These are phyloP conservation scores for Drosophila novamexicana DNA, from an alignment of 1,140 invertebrate genomes.

Conservation along the genomic window DNA sequence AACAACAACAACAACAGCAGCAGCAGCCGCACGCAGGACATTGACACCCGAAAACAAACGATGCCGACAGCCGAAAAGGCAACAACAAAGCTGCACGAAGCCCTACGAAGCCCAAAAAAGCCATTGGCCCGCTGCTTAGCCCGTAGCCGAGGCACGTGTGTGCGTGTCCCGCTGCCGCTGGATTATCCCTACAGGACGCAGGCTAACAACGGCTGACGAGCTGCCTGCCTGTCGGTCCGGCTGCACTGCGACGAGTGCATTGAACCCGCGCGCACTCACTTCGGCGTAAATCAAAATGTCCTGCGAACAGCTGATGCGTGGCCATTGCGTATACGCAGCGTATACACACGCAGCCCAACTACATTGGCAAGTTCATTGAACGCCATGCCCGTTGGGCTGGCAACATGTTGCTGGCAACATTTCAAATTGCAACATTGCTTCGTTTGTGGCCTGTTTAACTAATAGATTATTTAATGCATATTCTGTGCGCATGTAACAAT, in stretches of 20 bases:
- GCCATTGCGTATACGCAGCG: slow-evolving; percentile 71
- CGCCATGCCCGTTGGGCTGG: slow-evolving; percentile 15
- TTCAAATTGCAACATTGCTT: background rate
- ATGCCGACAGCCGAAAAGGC: slow-evolving; percentile 42
- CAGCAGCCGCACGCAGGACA: slow-evolving; percentile 65
- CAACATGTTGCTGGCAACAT: slow-evolving; percentile 22
- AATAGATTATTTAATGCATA: too few species aligned
- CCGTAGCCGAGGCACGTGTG: slow-evolving; percentile 60
- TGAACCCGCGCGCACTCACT: slow-evolving; percentile 59
- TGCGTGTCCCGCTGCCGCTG: slow-evolving; percentile 66
- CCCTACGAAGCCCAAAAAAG: slow-evolving; percentile 46
- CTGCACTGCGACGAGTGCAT: slow-evolving; percentile 59
- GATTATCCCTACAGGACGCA: slow-evolving; percentile 49
- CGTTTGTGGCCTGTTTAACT: too few species aligned
- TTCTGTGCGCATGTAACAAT: too few species aligned
- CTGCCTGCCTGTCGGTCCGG: slow-evolving; percentile 16
- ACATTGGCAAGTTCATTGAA: slow-evolving; percentile 60
- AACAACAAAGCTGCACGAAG: slow-evolving; percentile 33
- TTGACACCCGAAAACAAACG: slow-evolving; percentile 74
- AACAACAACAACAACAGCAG: slow-evolving; percentile 2
- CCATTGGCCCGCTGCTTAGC: slow-evolving; percentile 57
- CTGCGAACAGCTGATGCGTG: slow-evolving; percentile 61
- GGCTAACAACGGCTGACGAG: slow-evolving; percentile 15
- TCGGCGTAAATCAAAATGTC: slow-evolving; percentile 71
- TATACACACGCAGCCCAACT: slow-evolving; percentile 11